Conservation (phyloP, 2,888 invertebrate species). For the Tineola bisselliella region DNA sequence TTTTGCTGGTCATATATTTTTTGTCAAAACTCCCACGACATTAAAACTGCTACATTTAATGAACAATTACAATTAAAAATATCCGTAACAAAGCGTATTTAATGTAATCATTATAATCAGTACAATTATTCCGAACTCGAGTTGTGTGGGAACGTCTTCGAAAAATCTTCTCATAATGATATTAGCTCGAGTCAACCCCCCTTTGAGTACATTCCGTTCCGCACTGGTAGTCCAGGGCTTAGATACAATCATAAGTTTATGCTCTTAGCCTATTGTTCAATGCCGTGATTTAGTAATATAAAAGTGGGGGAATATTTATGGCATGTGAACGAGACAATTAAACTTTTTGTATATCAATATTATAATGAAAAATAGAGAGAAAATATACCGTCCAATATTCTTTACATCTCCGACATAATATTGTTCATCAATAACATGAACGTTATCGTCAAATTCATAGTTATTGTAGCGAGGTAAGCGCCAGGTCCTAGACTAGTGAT, state of each 20-base stretch:
- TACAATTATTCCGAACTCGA: not conserved
- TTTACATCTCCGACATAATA: too few relatives aligned
- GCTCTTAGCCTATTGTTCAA: conserved; percentile 51
- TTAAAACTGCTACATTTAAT: conserved; percentile 32
- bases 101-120: conserved; percentile 1
- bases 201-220: conserved; percentile 54
- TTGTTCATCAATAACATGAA: too few relatives aligned
- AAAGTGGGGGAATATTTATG: conserved; percentile 13
- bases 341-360: too few relatives aligned
- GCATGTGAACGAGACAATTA: conserved; percentile 8
- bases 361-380: too few relatives aligned
- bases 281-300: conserved; percentile 19
- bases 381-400: too few relatives aligned
- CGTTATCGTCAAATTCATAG: too few relatives aligned
- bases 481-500: too few relatives aligned
- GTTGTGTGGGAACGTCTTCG: conserved; percentile 60
- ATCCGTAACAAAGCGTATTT: not conserved
- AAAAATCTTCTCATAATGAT: conserved; percentile 64
- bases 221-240: conserved; percentile 54
- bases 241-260: conserved; percentile 54
- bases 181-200: conserved; percentile 27
- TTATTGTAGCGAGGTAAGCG: too few relatives aligned
- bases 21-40: conserved; percentile 19
- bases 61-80: conserved; percentile 27
- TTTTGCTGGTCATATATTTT: too few relatives aligned